A percentile compares a stretch with the other conserved stretches of the same genome.
Evolutionary conservation across 2,113 vertebrate genomes (phyloP).

Genomic region (Entelurus aequoreus): DNA sequence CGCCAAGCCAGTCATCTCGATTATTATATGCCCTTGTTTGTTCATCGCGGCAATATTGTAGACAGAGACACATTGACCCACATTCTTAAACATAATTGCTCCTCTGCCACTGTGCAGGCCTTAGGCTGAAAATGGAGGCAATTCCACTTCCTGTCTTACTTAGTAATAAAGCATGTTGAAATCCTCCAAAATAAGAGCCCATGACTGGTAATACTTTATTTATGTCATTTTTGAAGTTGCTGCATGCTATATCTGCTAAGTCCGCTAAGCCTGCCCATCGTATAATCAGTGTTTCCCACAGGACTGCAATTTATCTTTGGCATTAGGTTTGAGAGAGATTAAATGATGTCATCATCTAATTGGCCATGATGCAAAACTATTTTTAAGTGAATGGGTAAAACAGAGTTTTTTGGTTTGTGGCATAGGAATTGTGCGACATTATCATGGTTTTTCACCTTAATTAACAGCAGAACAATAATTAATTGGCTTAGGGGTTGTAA

Average conservation of each 20-base stretch:
- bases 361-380: no score
- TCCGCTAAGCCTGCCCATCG: no score
- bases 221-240: neutral
- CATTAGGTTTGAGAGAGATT: no score
- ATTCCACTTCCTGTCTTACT: neutral
- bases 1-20: neutral
- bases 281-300: neutral
- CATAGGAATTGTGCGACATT: no score
- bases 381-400: no score
- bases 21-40: neutral
- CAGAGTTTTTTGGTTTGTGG: no score
- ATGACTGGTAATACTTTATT: neutral
- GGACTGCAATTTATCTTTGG: no score
- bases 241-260: neutral
- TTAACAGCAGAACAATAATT: no score
- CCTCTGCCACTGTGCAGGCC: neutral
- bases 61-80: constrained; percentile 19
- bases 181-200: neutral
- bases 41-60: constrained; percentile 12
- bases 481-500: no score
- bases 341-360: no score
- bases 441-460: no score
- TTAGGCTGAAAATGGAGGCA: neutral
- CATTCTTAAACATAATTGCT: constrained; percentile 34
- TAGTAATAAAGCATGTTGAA: neutral